Conservation (phyloP, 2,797 vertebrate genomes). For the Valencia hispanica region DNA sequence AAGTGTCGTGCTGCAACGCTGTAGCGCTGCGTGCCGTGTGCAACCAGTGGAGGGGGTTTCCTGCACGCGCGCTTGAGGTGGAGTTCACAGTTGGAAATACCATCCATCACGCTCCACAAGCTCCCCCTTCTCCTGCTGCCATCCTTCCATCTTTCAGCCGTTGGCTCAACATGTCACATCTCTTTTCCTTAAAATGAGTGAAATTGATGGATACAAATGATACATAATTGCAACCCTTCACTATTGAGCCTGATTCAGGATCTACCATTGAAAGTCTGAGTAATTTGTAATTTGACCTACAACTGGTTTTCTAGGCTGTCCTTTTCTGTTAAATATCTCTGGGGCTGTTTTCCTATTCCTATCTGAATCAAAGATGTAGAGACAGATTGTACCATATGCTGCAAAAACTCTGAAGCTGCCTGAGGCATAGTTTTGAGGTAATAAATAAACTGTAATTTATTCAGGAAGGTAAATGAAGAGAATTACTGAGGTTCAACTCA, state of each 20-base stretch:
- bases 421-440: neutral
- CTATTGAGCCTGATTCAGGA: neutral
- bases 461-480: neutral
- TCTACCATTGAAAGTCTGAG: neutral
- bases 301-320: neutral
- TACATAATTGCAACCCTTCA: neutral
- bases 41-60: slow-evolving; percentile 76
- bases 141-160: slow-evolving; percentile 23
- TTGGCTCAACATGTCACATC: slow-evolving; percentile 20
- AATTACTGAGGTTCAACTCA: neutral
- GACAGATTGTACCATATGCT: neutral
- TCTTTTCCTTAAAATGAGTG: slow-evolving; percentile 4
- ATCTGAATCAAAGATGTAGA: slow-evolving; percentile 2
- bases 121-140: slow-evolving; percentile 47
- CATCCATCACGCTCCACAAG: slow-evolving; percentile 38
- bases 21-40: slow-evolving; percentile 72
- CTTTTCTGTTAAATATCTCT: neutral
- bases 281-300: neutral
- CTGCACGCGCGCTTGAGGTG: slow-evolving; percentile 58
- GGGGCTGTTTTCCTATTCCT: neutral
- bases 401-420: neutral
- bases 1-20: slow-evolving; percentile 69
- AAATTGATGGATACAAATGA: slow-evolving; percentile 2
- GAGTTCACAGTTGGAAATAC: slow-evolving; percentile 59
- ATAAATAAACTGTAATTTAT: slow-evolving; percentile 4